Evolutionary conservation across 2,797 vertebrate species (phyloP), one percentile per base, ranked within the genome.

Genomic region (Cossypha heuglini): DNA sequence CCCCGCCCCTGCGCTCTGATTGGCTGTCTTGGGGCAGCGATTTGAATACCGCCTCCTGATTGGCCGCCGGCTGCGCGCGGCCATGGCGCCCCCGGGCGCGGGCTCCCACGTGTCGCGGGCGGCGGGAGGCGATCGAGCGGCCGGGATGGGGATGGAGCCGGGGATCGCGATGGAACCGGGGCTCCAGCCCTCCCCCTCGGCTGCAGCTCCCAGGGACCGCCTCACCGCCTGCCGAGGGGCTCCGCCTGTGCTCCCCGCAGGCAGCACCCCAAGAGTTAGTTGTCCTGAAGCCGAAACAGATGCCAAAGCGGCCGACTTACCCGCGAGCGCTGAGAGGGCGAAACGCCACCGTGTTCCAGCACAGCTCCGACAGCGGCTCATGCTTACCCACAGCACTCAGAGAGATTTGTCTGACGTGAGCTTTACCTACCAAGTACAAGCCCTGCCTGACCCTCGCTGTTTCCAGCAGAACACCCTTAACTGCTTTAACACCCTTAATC

Each of bases 11-110:
- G 1, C 6, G 1, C 31, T 22, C 52, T 46, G 33, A 96, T 74
- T 96, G 96, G 94, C 55, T 31, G 29, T 2, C 7, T 16, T 16
- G 3, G 11, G 19, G 7, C 20, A 1, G 1, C 0, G 9, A 71
- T 96, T 96, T 96, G 75, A 72, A 95, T 95, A 31, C 1, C 33
- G 37, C 43, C 6, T 76, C 45, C 63, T 71, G 81, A 95, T 6
- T 91, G 93, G 94, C 67, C 69, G 77, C 3, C 12, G 13, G 33
- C 2, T 8, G 38, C 35, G 33, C 16, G 75, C 15, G 49, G 71
- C 8, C 2, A 1, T 7, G 64, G 79, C 42, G 28, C 42, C 20
- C 71, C 6, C 7, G 68, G 38, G 80, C 3, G 63, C 51, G 20
- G 59, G 69, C 13, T 31, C 45, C 24, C 90, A 62, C 90, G 88